These are phyloP conservation scores for Delia radicum DNA, from an alignment of 1,140 invertebrate genomes.

Conservation along the genomic window DNA sequence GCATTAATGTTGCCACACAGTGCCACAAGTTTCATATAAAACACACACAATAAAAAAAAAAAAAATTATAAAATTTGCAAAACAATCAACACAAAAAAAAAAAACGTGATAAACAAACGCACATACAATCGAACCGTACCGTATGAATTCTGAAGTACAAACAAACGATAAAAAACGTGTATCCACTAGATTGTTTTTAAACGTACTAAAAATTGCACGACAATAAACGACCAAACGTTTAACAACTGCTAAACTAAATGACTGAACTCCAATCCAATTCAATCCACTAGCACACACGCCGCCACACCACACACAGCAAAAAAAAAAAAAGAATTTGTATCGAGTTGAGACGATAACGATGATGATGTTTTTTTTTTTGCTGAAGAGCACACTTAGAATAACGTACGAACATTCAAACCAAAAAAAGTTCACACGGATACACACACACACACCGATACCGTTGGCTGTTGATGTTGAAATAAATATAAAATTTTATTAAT, in stretches of 20 bases:
- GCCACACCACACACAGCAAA: not conserved
- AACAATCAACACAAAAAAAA: not conserved
- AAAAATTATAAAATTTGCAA: not conserved
- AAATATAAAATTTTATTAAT: slow-evolving; percentile 26
- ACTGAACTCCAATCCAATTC: slow-evolving; percentile 20
- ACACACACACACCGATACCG: slow-evolving; percentile 17
- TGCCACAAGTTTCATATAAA: not conserved
- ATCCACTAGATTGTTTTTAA: slow-evolving; percentile 31
- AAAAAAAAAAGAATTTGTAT: too few species aligned
- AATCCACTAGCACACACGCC: not conserved
- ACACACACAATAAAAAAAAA: not conserved
- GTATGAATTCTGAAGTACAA: not conserved
- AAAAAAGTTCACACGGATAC: not conserved
- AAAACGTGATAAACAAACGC: not conserved
- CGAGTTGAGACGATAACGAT: not conserved
- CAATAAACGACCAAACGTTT: slow-evolving; percentile 9
- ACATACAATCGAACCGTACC: slow-evolving; percentile 13
- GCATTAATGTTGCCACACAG: not conserved
- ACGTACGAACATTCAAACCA: too few species aligned
- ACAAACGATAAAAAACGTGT: slow-evolving; percentile 10
- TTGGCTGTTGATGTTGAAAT: slow-evolving; percentile 30
- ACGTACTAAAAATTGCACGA: slow-evolving; percentile 29
- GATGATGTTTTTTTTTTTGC: not conserved
- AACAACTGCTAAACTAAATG: too few species aligned
- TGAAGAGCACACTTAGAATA: too few species aligned